phyloP scores from a whole-genome alignment of 2,888 invertebrate species.

The Gibbula magus region DNA sequence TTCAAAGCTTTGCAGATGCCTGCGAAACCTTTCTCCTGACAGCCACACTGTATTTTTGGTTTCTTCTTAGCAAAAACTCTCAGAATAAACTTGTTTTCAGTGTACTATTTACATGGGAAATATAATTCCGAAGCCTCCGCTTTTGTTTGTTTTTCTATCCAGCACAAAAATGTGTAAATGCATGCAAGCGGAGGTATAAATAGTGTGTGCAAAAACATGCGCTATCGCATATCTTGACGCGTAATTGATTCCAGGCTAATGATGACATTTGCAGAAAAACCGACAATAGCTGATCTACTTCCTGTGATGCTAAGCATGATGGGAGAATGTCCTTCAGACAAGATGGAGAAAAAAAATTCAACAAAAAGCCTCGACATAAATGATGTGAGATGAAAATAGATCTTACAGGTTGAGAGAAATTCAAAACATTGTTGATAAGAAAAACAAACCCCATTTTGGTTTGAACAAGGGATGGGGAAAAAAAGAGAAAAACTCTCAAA shows the following conservation, averaged over 20 bases:
- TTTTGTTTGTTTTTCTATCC: neutral
- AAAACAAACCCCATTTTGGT: neutral
- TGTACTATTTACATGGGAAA: neutral
- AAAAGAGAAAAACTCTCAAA: neutral
- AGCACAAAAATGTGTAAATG: too few species aligned
- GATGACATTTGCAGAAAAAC: too few species aligned
- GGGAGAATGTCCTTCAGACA: too few species aligned
- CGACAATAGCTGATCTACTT: too few species aligned
- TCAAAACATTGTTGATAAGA: neutral
- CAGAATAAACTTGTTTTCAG: constrained; percentile 1
- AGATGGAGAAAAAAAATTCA: neutral
- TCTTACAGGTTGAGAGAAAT: neutral
- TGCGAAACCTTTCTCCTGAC: too few species aligned
- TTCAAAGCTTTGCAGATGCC: too few species aligned
- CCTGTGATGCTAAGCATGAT: too few species aligned
- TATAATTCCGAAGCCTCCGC: neutral
- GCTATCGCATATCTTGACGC: too few species aligned
- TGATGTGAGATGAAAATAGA: constrained; percentile 2
- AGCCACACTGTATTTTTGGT: neutral
- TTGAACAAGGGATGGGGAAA: neutral
- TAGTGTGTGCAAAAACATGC: too few species aligned
- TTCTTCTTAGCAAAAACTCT: neutral
- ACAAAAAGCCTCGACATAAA: neutral
- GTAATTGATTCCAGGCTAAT: too few species aligned
- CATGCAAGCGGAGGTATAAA: too few species aligned